Conservation (phyloP, 2,113 vertebrate species). For the Colistium nudipinnis region DNA sequence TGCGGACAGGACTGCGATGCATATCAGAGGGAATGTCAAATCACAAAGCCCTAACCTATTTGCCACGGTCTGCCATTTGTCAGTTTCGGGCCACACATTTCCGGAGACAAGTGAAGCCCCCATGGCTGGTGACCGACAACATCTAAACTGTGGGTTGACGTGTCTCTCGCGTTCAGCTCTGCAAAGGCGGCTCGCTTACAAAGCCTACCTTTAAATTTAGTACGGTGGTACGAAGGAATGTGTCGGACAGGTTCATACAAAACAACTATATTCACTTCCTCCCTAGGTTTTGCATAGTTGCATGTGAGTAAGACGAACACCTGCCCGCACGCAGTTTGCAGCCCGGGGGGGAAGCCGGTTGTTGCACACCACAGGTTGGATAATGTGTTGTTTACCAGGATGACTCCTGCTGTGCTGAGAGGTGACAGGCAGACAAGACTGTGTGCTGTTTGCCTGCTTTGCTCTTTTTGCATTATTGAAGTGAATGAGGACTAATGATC, state of each 20-base stretch:
- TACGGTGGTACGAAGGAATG: no score
- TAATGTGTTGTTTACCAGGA: constrained; percentile 57
- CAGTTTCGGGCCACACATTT: background rate
- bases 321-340: constrained; percentile 2
- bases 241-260: no score
- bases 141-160: background rate
- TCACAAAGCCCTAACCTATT: constrained; percentile 31
- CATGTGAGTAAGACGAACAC: constrained; percentile 1
- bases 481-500: constrained; percentile 70
- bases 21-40: constrained; percentile 32
- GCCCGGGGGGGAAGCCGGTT: background rate
- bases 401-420: constrained; percentile 61
- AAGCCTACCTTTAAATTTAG: no score
- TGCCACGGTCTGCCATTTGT: constrained; percentile 13
- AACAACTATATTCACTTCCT: background rate
- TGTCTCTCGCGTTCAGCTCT: background rate
- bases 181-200: background rate
- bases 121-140: background rate
- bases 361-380: constrained; percentile 11
- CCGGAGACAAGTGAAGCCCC: background rate
- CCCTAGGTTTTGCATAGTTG: background rate
- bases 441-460: constrained; percentile 55
- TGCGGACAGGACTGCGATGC: constrained; percentile 31
- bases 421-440: constrained; percentile 44
- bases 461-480: constrained; percentile 81